Evolutionary conservation across 2,113 vertebrate genomes (phyloP), one percentile per base, ranked within the genome.

Genomic region (Lipophrys pholis): DNA sequence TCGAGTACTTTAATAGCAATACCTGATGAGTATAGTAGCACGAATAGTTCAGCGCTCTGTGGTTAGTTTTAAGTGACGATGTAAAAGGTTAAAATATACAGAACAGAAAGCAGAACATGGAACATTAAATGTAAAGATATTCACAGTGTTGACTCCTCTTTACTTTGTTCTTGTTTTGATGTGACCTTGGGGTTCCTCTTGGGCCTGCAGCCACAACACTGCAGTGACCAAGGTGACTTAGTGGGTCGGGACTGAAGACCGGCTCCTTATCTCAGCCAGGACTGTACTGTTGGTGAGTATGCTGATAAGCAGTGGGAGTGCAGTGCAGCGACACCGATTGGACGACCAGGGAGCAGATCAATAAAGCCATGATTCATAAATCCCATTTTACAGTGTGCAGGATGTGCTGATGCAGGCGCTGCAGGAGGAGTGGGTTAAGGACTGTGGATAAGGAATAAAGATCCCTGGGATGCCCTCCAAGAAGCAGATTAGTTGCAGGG

Each of bases 321-420:
- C 30, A 49, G 15, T 43, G 58, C 59, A 72, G 61, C 61, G 64
- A 39, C 12, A 30, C 69, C 5, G 8, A 35, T 35, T 1, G 46
- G 35, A 58, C 56, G 55, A 60, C 69, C 73, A 58, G 17, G 14
- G 78, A 66, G 56, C 36, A 8, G 54, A 86, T 89, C 76, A 7
- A 86, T 89, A 54, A 76, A 57, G 68, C 51, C 48, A 74, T 54
- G 36, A 77, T 84, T 84, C 77, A 84, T 88, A 80, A 84, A 82
- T 86, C 69, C 57, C n/a, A 82, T 61, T 55, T 61, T 64, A 40
- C 12, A n/a, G 69, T 43, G 39, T 56, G 35, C 10, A 21, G 56
- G 56, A 84, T 80, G 73, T 81, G 81, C 87, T 84, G 79, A 84
- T 52, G 69, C 87, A 82, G 79, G 48, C 46, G 42, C 46, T 50